Conservation (phyloP, 2,113 vertebrate species). For the Nematolebias whitei region DNA sequence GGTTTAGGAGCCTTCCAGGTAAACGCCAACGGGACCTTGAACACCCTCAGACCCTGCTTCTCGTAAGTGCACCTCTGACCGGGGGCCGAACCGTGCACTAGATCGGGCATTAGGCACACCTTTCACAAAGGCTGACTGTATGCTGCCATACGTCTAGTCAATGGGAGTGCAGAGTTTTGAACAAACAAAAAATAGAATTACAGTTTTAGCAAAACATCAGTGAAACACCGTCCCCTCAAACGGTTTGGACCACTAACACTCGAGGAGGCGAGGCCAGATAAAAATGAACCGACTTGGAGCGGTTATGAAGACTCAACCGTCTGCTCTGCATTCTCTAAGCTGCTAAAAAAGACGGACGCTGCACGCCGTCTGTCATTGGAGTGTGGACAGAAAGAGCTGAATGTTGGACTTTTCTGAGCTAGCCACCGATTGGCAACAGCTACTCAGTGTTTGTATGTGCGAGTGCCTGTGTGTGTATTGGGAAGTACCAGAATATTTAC, state of each 20-base stretch:
- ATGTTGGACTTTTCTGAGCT: constrained; percentile 52
- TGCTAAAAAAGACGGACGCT: constrained; percentile 59
- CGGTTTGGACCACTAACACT: constrained; percentile 66
- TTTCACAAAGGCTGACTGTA: constrained; percentile 55
- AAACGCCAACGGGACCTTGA: constrained; percentile 54
- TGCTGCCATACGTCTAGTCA: constrained; percentile 60
- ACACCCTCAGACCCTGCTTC: constrained; percentile 60
- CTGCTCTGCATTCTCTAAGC: constrained; percentile 53
- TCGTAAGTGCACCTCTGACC: constrained; percentile 41
- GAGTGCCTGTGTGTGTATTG: constrained; percentile 41
- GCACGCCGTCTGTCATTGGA: constrained; percentile 65
- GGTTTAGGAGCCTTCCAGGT: constrained; percentile 29
- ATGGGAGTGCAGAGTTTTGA: constrained; percentile 67
- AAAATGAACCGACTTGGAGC: constrained; percentile 50
- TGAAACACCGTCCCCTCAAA: constrained; percentile 59
- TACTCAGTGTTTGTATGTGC: constrained; percentile 33
- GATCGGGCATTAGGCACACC: constrained; percentile 63
- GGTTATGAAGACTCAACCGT: constrained; percentile 44
- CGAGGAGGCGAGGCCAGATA: constrained; percentile 30
- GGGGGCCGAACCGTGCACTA: constrained; percentile 64
- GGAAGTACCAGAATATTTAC: constrained; percentile 84
- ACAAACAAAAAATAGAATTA: constrained; percentile 38
- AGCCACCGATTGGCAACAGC: constrained; percentile 43
- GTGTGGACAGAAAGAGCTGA: constrained; percentile 63
- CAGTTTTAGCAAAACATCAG: constrained; percentile 57